These are phyloP conservation scores for Ctenosaura bakeri DNA, from an alignment of 2,797 vertebrate genomes.

Conservation along the genomic window DNA sequence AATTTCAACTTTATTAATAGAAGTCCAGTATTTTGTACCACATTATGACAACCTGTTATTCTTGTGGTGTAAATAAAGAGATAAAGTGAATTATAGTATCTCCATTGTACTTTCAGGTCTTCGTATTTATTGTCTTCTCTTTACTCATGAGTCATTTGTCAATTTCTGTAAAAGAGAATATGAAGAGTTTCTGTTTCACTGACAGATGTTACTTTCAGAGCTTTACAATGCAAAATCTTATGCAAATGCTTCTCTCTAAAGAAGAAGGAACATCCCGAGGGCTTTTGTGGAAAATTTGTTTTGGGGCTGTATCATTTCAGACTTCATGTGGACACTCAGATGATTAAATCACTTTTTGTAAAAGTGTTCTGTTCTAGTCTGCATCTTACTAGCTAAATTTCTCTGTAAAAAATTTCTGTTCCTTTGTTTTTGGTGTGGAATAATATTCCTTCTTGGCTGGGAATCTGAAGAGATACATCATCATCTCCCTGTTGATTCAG, in stretches of 20 bases:
- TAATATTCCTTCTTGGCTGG: background rate
- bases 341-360: background rate
- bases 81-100: constrained; percentile 78
- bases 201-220: background rate
- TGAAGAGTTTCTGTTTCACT: background rate
- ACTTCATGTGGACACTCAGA: no score
- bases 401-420: no score
- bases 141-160: background rate
- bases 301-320: background rate
- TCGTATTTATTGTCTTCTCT: background rate
- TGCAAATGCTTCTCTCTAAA: background rate
- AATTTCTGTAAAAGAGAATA: background rate
- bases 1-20: constrained; percentile 80
- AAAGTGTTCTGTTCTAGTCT: background rate
- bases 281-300: background rate
- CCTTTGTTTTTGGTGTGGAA: background rate
- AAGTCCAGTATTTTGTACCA: constrained; percentile 86
- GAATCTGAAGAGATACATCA: background rate
- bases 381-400: no score
- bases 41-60: constrained; percentile 85
- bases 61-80: constrained; percentile 89
- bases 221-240: background rate
- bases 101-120: constrained; percentile 53
- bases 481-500: background rate
- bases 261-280: background rate